Percentiles rank a stretch among this genome's conserved stretches.
Conservation (phyloP, 2,888 invertebrate species). For the Drosophila sordidapex region DNA sequence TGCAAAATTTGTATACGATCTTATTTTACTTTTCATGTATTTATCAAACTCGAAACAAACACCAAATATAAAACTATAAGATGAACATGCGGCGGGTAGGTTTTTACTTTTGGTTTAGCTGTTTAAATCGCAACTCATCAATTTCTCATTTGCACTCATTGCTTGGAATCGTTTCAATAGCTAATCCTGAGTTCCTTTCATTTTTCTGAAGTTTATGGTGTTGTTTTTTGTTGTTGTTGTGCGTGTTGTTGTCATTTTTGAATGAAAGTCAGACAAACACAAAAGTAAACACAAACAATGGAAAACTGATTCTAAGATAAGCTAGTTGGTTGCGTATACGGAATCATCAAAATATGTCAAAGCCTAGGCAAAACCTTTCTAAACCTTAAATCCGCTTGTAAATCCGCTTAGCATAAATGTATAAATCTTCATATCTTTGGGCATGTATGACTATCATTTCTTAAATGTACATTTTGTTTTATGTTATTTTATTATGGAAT, state of each 20-base stretch:
- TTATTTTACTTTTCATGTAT: constrained; percentile 64
- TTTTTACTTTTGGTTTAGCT: constrained; percentile 55
- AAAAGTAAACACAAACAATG: not conserved
- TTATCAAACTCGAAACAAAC: constrained; percentile 33
- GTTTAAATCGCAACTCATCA: constrained; percentile 37
- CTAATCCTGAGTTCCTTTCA: not conserved
- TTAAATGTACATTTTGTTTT: not conserved
- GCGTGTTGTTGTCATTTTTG: not conserved
- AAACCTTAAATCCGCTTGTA: not conserved
- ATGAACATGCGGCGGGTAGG: constrained; percentile 72
- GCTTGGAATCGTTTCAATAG: constrained; percentile 28
- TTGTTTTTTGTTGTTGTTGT: not conserved
- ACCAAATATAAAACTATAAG: constrained; percentile 48
- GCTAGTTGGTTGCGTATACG: not conserved
- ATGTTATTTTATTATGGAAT: not conserved
- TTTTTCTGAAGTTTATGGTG: not conserved
- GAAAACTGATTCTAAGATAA: not conserved
- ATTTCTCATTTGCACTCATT: constrained; percentile 32
- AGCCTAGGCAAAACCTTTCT: not conserved
- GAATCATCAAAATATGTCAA: not conserved
- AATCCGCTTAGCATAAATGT: not conserved
- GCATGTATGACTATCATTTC: not conserved
- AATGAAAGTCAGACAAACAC: not conserved
- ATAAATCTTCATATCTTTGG: not conserved
- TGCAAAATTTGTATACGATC: constrained; percentile 31